Conservation (phyloP, 1,140 invertebrate species). For the Sycophaga agraensis region DNA sequence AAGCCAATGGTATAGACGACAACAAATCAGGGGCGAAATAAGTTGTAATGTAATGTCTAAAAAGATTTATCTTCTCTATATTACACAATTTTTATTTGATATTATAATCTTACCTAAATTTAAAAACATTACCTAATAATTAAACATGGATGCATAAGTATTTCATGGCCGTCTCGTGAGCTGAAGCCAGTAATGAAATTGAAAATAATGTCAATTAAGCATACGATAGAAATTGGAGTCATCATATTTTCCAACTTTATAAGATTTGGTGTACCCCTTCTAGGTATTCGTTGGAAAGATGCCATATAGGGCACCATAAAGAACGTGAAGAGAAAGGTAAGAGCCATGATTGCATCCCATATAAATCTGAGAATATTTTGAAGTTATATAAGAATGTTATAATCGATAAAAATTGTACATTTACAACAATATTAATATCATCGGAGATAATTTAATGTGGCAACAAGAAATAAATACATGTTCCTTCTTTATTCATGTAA, state of each 20-base stretch:
- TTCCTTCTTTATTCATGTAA: too few species aligned
- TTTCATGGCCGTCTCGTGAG: constrained; percentile 34
- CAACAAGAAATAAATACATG: too few species aligned
- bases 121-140: constrained; percentile 33
- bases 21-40: constrained; percentile 42
- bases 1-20: constrained; percentile 42
- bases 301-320: constrained; percentile 37
- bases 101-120: not conserved
- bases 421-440: too few species aligned
- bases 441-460: too few species aligned
- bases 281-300: constrained; percentile 37
- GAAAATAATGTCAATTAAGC: constrained; percentile 40
- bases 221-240: constrained; percentile 33
- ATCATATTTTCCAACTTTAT: too few species aligned
- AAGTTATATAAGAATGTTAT: too few species aligned
- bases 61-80: not conserved
- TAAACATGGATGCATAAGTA: constrained; percentile 37
- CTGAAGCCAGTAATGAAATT: constrained; percentile 44
- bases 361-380: constrained; percentile 34
- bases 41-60: constrained; percentile 37
- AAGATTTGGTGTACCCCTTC: too few species aligned
- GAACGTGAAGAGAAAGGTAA: constrained; percentile 40
- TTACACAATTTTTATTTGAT: not conserved
- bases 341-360: constrained; percentile 45
- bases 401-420: too few species aligned